Base-by-base conservation (phyloP, 2,888 invertebrate species). In the Macaria liturata region DNA sequence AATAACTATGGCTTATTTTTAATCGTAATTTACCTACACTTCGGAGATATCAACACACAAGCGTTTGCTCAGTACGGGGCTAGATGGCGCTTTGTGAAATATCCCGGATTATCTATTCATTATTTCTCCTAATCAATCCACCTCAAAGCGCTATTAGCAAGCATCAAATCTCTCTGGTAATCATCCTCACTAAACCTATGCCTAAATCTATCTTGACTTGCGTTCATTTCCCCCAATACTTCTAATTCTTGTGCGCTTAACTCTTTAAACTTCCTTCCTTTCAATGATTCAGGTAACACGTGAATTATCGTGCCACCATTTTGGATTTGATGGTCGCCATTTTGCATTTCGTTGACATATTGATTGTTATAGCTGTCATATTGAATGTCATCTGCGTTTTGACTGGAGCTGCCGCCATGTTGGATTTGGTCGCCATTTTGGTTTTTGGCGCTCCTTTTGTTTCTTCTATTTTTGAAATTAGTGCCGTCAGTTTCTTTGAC, bases 261-360 rank as follows among this genome's bases (percentile, higher is more conserved):
- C 56, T 91, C 88, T 32, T 80, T 88, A 9, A 85, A 83, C 53
- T 75, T 79, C 44, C 79, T 88, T 0, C 86, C 86, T 69, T 86
- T 86, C 0, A 86, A 60, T 4, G 72, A 70, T 64, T 83, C 82
- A 0, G 83, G 83, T 3, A 76, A 42, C 3, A 76, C 60, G n/a
- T 67, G 64, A 3, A 71, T 56, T 8, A 65, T 61, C 32, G 51
- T 8, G 34, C 54, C 50, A 58, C 57, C 40, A 54, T 58, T 49
- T 53, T 64, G 50, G 34, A 8, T 47, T 46, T 55, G 46, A 47
- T 65, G 64, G 57, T 68, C 44, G 62, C 46, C 58, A 64, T 62
- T 62, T 66, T 64, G 48, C 6, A 9, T 37, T 4, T 37, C 34
- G 34, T 7, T 7, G 34, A 4, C 34, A 32, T 63, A 54, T 54